phyloP scores from a whole-genome alignment of 2,113 vertebrate genomes.

The Cyanistes caeruleus region DNA sequence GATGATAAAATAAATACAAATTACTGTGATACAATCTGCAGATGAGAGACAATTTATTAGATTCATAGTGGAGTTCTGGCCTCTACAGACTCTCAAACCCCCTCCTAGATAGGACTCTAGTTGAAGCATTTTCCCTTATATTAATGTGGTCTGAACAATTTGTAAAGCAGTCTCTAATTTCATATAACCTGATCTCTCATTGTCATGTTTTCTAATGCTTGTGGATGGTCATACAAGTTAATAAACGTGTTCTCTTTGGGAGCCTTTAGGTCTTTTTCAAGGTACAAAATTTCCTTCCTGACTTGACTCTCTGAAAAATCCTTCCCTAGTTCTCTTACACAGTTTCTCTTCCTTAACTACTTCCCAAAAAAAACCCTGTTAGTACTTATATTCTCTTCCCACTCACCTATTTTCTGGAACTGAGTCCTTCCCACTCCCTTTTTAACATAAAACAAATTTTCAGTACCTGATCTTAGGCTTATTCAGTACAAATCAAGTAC shows the following conservation, averaged over 20 bases:
- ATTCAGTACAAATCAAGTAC: not conserved
- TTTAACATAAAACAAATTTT: not conserved
- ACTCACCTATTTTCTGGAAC: not conserved
- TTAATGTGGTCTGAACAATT: not conserved
- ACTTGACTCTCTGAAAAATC: not conserved
- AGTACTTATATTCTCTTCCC: not conserved
- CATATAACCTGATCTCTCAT: not conserved
- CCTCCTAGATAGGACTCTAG: not conserved
- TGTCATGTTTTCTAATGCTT: not conserved
- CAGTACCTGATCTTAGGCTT: not conserved
- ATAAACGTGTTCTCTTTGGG: not conserved
- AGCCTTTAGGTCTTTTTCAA: not conserved
- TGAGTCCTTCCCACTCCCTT: not conserved
- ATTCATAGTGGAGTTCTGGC: not conserved
- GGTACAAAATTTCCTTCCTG: not conserved
- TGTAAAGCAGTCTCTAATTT: not conserved
- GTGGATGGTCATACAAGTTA: not conserved
- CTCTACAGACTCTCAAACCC: not conserved
- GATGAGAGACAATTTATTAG: not conserved
- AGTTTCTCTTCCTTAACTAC: not conserved
- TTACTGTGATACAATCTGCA: not conserved
- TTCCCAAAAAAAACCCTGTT: not conserved
- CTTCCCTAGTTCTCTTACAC: not conserved
- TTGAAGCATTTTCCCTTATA: not conserved
- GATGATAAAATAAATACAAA: not conserved